Conservation (phyloP, 2,888 invertebrate species). For the Athrips mouffetella region DNA sequence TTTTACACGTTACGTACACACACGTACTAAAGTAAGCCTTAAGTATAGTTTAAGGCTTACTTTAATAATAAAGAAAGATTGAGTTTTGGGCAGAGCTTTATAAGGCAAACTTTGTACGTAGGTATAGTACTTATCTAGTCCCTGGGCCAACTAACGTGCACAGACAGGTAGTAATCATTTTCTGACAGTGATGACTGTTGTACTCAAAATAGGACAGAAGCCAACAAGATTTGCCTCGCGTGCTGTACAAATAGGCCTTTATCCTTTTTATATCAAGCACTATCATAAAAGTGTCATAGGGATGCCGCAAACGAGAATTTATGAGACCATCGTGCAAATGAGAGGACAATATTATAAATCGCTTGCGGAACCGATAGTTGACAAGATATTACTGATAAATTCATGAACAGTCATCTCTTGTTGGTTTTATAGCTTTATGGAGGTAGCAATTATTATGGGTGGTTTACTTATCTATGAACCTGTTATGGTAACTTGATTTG, state of each 20-base stretch:
- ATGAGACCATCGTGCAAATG: constrained; percentile 67
- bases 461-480: constrained; percentile 1
- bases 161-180: too few relatives aligned
- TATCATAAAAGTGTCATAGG: constrained; percentile 74
- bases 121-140: too few relatives aligned
- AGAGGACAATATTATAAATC: constrained; percentile 62
- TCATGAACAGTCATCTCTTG: constrained; percentile 36
- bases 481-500: neutral
- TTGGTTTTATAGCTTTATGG: constrained; percentile 7
- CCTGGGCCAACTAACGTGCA: neutral
- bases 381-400: constrained; percentile 57
- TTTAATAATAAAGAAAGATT: too few relatives aligned
- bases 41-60: too few relatives aligned
- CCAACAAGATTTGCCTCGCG: constrained; percentile 13
- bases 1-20: too few relatives aligned
- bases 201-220: constrained; percentile 10
- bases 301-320: constrained; percentile 71
- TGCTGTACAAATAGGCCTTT: constrained; percentile 45
- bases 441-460: constrained; percentile 3
- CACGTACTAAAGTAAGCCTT: too few relatives aligned
- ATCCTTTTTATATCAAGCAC: constrained; percentile 50
- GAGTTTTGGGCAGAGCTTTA: too few relatives aligned
- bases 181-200: too few relatives aligned
- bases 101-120: too few relatives aligned
- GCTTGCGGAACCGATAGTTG: constrained; percentile 50